Evolutionary conservation across 2,888 invertebrate genomes (phyloP).

Genomic region (Erynnis tages): DNA sequence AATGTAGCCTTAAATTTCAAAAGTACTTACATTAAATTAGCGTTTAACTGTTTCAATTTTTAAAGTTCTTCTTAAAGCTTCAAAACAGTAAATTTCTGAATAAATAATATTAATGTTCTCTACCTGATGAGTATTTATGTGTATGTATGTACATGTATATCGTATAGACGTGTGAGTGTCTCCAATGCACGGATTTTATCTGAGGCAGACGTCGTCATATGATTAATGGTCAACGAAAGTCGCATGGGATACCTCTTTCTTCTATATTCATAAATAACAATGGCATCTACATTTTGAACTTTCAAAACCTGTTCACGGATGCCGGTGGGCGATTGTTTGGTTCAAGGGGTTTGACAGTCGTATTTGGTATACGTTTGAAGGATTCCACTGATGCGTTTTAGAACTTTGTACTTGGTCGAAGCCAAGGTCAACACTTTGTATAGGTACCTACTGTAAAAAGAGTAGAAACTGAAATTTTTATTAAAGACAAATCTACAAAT

Average conservation of each 20-base stretch:
- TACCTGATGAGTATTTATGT: slow-evolving; percentile 39
- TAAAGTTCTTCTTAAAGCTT: too few species aligned
- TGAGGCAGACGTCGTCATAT: slow-evolving; percentile 54
- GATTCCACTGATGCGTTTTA: neutral
- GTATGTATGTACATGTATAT: too few species aligned
- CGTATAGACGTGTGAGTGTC: slow-evolving; percentile 39
- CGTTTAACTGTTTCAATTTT: too few species aligned
- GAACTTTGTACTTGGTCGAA: too few species aligned
- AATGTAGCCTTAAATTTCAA: too few species aligned
- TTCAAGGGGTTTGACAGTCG: slow-evolving; percentile 24
- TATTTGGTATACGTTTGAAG: neutral
- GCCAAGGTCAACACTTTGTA: too few species aligned
- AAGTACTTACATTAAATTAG: too few species aligned
- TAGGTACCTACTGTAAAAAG: too few species aligned
- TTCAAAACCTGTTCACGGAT: slow-evolving; percentile 49
- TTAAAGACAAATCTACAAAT: too few species aligned
- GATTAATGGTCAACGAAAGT: slow-evolving; percentile 70
- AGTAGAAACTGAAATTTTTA: too few species aligned
- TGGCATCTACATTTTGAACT: slow-evolving; percentile 50
- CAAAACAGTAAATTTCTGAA: too few species aligned
- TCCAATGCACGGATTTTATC: slow-evolving; percentile 62
- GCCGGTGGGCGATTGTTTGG: slow-evolving; percentile 29
- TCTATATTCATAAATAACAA: slow-evolving; percentile 61
- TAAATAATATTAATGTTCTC: slow-evolving; percentile 43
- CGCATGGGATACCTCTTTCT: slow-evolving; percentile 61